These are phyloP conservation scores for Venusia cambrica DNA, from an alignment of 2,888 invertebrate species.

Conservation along the genomic window DNA sequence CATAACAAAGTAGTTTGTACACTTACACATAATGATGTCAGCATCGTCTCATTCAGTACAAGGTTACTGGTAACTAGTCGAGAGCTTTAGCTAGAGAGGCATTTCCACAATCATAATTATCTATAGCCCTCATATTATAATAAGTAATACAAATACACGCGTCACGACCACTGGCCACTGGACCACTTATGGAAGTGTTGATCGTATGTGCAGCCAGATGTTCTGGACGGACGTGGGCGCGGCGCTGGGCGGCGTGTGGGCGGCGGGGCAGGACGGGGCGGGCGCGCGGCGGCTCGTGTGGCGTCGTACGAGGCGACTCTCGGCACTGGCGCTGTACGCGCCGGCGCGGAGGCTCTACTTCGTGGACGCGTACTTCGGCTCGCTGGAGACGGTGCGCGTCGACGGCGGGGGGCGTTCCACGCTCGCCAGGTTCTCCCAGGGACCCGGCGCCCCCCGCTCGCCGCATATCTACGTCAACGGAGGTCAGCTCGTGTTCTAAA, in stretches of 20 bases:
- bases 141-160: too few relatives aligned
- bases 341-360: constrained; percentile 89
- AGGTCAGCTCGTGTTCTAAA: constrained; percentile 5
- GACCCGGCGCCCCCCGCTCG: constrained; percentile 27
- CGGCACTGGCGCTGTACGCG: constrained; percentile 88
- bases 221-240: constrained; percentile 88
- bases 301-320: constrained; percentile 85
- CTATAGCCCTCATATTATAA: too few relatives aligned
- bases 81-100: too few relatives aligned
- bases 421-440: constrained; percentile 45
- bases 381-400: constrained; percentile 84
- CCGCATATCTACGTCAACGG: constrained; percentile 13
- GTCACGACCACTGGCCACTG: too few relatives aligned
- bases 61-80: too few relatives aligned
- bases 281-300: constrained; percentile 76
- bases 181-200: too few relatives aligned
- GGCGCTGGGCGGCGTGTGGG: constrained; percentile 82
- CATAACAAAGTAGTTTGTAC: too few relatives aligned
- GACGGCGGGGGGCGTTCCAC: constrained; percentile 84
- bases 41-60: too few relatives aligned
- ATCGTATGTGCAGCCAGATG: constrained; percentile 46
- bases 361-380: constrained; percentile 89
- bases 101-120: too few relatives aligned
- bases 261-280: constrained; percentile 84
- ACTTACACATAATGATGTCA: too few relatives aligned